Base-by-base conservation (phyloP, 1,140 invertebrate genomes). In the Gryon sp. region DNA sequence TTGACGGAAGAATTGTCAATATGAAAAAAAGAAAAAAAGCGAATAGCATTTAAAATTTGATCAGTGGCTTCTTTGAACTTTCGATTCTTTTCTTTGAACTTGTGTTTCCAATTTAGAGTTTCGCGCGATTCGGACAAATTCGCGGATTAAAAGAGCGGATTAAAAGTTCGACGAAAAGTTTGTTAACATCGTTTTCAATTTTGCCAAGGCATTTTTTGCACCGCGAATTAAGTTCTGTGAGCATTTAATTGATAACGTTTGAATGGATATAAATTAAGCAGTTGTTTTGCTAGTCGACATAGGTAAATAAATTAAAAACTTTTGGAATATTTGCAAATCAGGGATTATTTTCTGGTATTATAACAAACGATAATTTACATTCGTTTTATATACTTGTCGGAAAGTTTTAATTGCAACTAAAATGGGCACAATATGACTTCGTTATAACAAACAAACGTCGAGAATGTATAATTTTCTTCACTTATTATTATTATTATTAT, bases 371-470 rank as follows among this genome's bases (percentile, higher is more conserved):
- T 45, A 43, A 45, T 55, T 52, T 66, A 20, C 18, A 12, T 19
- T 45, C 15, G n/a, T 34, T 53, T 36, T 30, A 12, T 20, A n/a
- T 5, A n/a, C n/a, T n/a, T 2, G 26, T 12, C 5, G 11, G 2
- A 46, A 66, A 55, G 19, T 66, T 66, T 66, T 66, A 66, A 66
- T 66, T 66, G 28, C 4, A 34, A 16, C 32, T 32, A 15, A 53
- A 65, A 30, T 14, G 18, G 34, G 16, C 22, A 12, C 32, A 16
- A 28, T 14, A 19, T 38, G 9, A 50, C 15, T 28, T 28, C 2
- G 30, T 26, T 26, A 38, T 16, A 26, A 41, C 41, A 36, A 26
- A 12, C n/a, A n/a, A 55, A 11, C 16, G 36, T 55, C 14, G 8
- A 9, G 14, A 1, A 8, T 18, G 5, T 16, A 5, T 12, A 40